phyloP scores from a whole-genome alignment of 2,797 vertebrate genomes.

The Siniperca undulata region DNA sequence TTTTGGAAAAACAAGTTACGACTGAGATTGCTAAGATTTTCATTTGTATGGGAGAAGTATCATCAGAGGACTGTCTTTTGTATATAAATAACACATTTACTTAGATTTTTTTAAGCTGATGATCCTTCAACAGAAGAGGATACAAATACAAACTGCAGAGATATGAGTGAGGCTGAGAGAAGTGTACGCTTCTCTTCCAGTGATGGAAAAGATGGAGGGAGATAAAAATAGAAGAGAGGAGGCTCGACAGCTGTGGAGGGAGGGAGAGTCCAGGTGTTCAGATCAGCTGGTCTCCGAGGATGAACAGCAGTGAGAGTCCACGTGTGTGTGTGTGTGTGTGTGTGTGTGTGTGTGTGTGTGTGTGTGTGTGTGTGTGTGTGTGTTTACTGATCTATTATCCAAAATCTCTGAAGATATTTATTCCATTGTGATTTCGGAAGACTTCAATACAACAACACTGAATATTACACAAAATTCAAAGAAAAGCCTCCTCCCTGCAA shows the following conservation, averaged over 20 bases:
- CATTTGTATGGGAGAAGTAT: too few relatives aligned
- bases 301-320: slow-evolving; percentile 3
- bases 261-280: slow-evolving; percentile 38
- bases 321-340: neutral
- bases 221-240: slow-evolving; percentile 36
- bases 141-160: neutral
- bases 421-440: too few relatives aligned
- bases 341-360: slow-evolving; percentile 16
- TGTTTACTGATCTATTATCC: too few relatives aligned
- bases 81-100: too few relatives aligned
- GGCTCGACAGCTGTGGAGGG: slow-evolving; percentile 15
- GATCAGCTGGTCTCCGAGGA: slow-evolving; percentile 20
- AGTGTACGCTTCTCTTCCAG: neutral
- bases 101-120: neutral
- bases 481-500: neutral
- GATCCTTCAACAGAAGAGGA: neutral
- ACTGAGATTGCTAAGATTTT: too few relatives aligned
- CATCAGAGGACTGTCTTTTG: too few relatives aligned
- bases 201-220: slow-evolving; percentile 4
- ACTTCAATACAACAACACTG: neutral
- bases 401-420: neutral
- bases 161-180: neutral
- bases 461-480: neutral
- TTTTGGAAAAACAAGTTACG: too few relatives aligned
- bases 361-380: slow-evolving; percentile 16